Evolutionary conservation across 2,888 invertebrate genomes (phyloP), one percentile per base, ranked within the genome.

Genomic region (Creontiades dilutus): DNA sequence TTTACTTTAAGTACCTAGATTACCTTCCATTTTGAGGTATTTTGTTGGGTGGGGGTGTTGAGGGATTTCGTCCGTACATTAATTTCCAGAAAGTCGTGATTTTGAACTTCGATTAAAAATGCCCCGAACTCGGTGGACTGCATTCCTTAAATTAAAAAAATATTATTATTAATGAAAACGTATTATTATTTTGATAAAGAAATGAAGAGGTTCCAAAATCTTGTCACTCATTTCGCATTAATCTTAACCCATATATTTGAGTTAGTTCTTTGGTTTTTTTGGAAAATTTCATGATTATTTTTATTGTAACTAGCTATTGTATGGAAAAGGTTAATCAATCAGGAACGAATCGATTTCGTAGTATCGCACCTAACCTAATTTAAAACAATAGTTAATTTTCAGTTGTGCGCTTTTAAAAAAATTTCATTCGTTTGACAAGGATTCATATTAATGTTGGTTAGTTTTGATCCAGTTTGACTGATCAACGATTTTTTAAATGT

Each of bases 381-480:
- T 52, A 52, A 52, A 52, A 16, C 52, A 52, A 52, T 52, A 52
- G 14, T 52, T 52, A 52, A 52, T 13, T 52, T 52, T 52, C 52
- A 52, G 52, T 7, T 52, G 52, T 11, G 3, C 52, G 11, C 52
- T 11, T 52, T 52, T 52, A 7, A 1, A 2, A 11, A 7, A 14
- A 52, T 52, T 12, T 52, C 2, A 52, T 37, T 37, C 2, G 37
- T 37, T 37, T 37, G 37, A 37, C 7, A 37, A 4, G 37, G 37
- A 7, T 37, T 7, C 16, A 52, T 52, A 52, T 2, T 13, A 52
- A 13, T 52, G 16, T 52, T 52, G 52, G 3, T 52, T 52, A 46
- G 19, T 78, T 76, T 78, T 78, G 78, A 47, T 47, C 78, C 78
- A 78, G 78, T 78, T 78, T 78, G 78, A 46, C 78, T 78, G 78